These are phyloP conservation scores for Cyclopterus lumpus DNA, from an alignment of 2,797 vertebrate genomes.

Conservation along the genomic window DNA sequence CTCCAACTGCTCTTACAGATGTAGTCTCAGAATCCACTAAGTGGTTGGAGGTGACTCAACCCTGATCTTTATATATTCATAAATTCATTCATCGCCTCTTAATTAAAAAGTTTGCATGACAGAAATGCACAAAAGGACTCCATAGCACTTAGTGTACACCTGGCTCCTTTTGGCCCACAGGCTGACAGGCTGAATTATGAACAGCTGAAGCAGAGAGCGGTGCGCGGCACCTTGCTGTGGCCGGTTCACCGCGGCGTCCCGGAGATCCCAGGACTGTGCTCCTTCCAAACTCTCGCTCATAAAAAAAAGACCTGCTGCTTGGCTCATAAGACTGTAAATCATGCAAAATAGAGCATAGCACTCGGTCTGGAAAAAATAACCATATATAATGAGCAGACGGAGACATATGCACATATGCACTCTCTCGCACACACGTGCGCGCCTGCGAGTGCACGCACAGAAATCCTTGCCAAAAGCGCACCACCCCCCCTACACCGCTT, in stretches of 20 bases:
- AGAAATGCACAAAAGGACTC: constrained; percentile 59
- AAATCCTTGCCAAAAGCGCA: constrained; percentile 61
- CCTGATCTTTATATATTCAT: constrained; percentile 59
- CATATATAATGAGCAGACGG: constrained; percentile 70
- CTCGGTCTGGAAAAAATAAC: constrained; percentile 67
- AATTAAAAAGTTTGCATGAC: constrained; percentile 74
- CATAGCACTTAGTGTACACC: constrained; percentile 72
- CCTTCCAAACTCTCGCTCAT: constrained; percentile 47
- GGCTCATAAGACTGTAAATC: constrained; percentile 56
- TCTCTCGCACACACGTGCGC: constrained; percentile 47
- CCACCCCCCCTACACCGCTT: constrained; percentile 48
- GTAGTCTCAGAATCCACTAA: constrained; percentile 37
- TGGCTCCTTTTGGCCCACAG: constrained; percentile 45
- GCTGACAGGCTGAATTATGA: constrained; percentile 44
- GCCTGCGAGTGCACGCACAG: constrained; percentile 24
- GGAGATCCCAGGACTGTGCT: constrained; percentile 66
- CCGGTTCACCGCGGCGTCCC: constrained; percentile 71
- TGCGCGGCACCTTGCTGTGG: constrained; percentile 43
- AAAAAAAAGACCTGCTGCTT: constrained; percentile 50
- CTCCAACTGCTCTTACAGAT: constrained; percentile 13
- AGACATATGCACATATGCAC: constrained; percentile 67
- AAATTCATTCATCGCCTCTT: constrained; percentile 53
- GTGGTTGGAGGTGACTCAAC: constrained; percentile 58
- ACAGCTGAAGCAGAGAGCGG: constrained; percentile 43
- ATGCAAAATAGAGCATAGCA: constrained; percentile 67